Evolutionary conservation across 2,797 vertebrate species (phyloP).

Genomic region (Perodicticus potto): DNA sequence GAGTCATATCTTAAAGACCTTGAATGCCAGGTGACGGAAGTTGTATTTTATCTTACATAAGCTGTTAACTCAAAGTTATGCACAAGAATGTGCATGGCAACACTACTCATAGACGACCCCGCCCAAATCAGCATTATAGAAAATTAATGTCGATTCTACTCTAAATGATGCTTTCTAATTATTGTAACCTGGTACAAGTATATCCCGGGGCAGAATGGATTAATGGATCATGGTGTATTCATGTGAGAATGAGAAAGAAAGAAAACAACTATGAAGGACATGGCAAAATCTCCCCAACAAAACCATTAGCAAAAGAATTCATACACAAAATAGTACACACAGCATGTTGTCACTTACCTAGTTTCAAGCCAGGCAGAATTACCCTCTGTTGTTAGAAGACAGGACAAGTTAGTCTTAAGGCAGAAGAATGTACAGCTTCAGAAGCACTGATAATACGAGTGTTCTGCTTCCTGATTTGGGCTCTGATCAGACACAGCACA

Average conservation of each 20-base stretch:
- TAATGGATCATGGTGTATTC: constrained; percentile 5
- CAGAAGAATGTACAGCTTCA: neutral
- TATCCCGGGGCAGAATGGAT: neutral
- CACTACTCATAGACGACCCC: neutral
- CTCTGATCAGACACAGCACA: neutral
- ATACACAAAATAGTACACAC: neutral
- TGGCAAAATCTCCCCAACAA: neutral
- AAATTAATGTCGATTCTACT: constrained; percentile 37
- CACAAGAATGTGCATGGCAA: neutral
- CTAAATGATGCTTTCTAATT: constrained; percentile 54
- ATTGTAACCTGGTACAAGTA: constrained; percentile 44
- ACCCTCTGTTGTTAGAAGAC: neutral
- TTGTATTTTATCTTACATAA: neutral
- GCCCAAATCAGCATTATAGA: neutral
- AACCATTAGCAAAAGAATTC: neutral
- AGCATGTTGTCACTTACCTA: neutral
- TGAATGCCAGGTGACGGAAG: neutral
- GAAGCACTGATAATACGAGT: neutral
- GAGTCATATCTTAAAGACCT: neutral
- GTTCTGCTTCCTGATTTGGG: neutral
- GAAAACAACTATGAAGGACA: neutral
- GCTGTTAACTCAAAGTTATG: neutral
- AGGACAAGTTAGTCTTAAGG: neutral
- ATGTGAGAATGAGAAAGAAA: neutral
- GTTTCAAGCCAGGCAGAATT: neutral